Base-by-base conservation (phyloP, 2,113 vertebrate genomes). In the Grammomys surdaster region DNA sequence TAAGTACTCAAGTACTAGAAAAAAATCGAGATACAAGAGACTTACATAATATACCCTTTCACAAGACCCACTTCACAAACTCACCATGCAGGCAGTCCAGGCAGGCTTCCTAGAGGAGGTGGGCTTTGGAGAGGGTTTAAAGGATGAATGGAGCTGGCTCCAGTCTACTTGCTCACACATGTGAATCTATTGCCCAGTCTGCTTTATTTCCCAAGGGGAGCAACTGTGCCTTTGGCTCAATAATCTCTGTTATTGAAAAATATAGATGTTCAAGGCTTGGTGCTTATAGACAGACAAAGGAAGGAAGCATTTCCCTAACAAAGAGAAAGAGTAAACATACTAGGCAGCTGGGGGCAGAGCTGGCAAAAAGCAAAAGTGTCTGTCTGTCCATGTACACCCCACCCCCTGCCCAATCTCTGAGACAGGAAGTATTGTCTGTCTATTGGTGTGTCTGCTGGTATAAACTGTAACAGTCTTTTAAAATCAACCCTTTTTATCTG, bases 401-500 rank as follows among this genome's bases (percentile, higher is more conserved):
- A 63, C 9, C 26, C 26, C 26, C 22, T 48, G 26, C 7, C 58
- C 46, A 8, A 85, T 26, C 67, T 80, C 65, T 33, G 14, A 89
- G 72, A 86, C 89, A 95, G 91, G 91, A 96, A 86, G 77, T 80
- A 40, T 54, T 88, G 43, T 70, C 75, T 51, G 26, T 54, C 90
- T 72, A 69, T 90, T 51, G 36, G 22, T 70, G n/a, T 8, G 3
- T 85, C 91, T 77, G 80, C 73, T 14, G 26, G 33, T 76, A 33
- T 93, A 86, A 89, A 93, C 17, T 4, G 3, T 54, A 94, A 73
- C 33, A 24, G 26, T 93, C 76, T 86, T 94, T 90, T 40, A 88
- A 90, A 82, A 70, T 1, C 60, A 85, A 88, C 58, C 58, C 92
- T 93, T 93, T 94, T 86, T 36, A 75, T 91, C 95, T 93, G 80